Percentiles rank a stretch among this genome's conserved stretches.
Conservation (phyloP, 2,113 vertebrate species). For the Myotis brandtii region DNA sequence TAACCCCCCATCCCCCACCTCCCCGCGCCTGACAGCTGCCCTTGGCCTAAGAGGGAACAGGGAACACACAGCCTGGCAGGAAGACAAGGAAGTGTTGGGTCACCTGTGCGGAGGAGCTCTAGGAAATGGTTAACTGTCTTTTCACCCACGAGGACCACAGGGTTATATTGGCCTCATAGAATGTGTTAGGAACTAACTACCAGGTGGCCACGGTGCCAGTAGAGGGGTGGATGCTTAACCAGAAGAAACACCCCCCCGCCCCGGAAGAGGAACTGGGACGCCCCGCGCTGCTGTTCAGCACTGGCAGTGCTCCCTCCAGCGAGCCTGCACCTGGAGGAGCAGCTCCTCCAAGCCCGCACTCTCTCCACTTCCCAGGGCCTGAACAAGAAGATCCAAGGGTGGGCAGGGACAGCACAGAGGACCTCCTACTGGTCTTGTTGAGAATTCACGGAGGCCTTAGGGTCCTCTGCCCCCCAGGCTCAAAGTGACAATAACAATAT, state of each 20-base stretch:
- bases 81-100: not conserved
- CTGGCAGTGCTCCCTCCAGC: no score
- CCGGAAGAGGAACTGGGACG: not conserved
- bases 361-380: not conserved
- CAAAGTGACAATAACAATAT: not conserved
- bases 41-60: not conserved
- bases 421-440: not conserved
- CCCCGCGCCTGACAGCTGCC: no score
- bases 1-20: no score
- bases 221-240: constrained; percentile 51
- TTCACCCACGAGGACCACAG: no score
- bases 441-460: not conserved
- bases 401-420: not conserved
- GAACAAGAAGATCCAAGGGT: no score
- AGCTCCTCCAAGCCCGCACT: not conserved
- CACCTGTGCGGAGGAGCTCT: not conserved
- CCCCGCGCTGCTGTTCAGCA: not conserved
- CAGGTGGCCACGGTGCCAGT: constrained; percentile 11
- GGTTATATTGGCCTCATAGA: no score
- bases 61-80: no score
- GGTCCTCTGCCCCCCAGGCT: not conserved
- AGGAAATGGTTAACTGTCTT: not conserved
- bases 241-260: not conserved
- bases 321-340: no score
- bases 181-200: constrained; percentile 37